Conservation (phyloP, 2,888 invertebrate genomes). For the Trachelus iudaicus region DNA sequence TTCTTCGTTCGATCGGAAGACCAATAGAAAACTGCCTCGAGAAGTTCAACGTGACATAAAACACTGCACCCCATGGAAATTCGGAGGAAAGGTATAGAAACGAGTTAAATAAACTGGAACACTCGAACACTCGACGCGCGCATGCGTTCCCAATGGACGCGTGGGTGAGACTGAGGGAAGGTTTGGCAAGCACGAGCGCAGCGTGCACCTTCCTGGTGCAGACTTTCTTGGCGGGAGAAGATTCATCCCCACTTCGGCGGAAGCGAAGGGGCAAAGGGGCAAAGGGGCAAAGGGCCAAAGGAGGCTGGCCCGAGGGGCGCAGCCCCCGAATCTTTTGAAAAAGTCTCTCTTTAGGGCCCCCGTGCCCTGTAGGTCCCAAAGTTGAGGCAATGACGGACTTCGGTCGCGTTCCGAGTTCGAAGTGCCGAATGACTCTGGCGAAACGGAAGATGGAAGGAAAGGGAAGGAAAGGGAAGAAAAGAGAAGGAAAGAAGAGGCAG, state of each 20-base stretch:
- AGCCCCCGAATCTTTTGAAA: not conserved
- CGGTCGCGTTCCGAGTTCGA: not conserved
- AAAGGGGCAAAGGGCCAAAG: conserved; percentile 22
- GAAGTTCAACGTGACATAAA: too few relatives aligned
- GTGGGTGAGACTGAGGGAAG: conserved; percentile 51
- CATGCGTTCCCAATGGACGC: conserved; percentile 36
- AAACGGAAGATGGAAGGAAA: not conserved
- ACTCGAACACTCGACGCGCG: not conserved
- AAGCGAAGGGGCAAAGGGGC: conserved; percentile 22
- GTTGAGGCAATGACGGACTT: too few relatives aligned
- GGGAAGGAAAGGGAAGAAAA: too few relatives aligned
- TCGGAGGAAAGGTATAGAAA: too few relatives aligned
- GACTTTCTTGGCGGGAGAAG: conserved; percentile 18
- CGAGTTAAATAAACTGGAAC: too few relatives aligned
- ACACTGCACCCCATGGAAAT: too few relatives aligned
- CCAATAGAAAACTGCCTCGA: too few relatives aligned
- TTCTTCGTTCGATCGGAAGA: too few relatives aligned
- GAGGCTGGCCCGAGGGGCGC: conserved; percentile 11
- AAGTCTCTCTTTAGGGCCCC: not conserved
- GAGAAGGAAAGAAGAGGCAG: not conserved
- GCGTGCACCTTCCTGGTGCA: conserved; percentile 27
- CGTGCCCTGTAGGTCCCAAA: too few relatives aligned
- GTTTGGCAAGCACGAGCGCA: conserved; percentile 20
- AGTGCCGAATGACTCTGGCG: not conserved
- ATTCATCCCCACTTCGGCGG: conserved; percentile 5